phyloP scores from a whole-genome alignment of 2,888 invertebrate species.

The Leptinotarsa juncta region DNA sequence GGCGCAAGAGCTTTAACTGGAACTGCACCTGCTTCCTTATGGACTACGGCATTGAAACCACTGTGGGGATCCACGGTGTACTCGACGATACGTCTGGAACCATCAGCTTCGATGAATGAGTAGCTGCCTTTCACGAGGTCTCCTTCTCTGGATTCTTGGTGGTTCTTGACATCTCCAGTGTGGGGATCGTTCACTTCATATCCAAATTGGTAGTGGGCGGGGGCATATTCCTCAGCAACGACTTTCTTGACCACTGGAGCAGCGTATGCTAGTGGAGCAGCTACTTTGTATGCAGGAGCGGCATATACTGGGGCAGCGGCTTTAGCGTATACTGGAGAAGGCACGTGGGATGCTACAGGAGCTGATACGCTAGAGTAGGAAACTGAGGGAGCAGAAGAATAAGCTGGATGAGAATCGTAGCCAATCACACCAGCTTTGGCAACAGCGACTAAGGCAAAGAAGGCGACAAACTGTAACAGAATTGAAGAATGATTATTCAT shows the following conservation, averaged over 20 bases:
- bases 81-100: slow-evolving; percentile 66
- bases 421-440: slow-evolving; percentile 50
- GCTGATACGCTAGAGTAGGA: slow-evolving; percentile 51
- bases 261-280: slow-evolving; percentile 28
- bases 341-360: slow-evolving; percentile 25
- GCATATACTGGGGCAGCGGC: slow-evolving; percentile 38
- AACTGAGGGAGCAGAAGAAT: slow-evolving; percentile 46
- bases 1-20: slow-evolving; percentile 62
- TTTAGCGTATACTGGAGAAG: slow-evolving; percentile 29
- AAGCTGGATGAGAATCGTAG: slow-evolving; percentile 34
- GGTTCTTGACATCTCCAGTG: slow-evolving; percentile 54
- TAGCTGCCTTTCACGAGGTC: slow-evolving; percentile 67
- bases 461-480: slow-evolving; percentile 52
- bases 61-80: slow-evolving; percentile 68
- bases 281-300: slow-evolving; percentile 45
- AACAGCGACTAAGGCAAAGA: slow-evolving; percentile 53
- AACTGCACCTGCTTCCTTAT: slow-evolving; percentile 61
- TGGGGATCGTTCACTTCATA: slow-evolving; percentile 45
- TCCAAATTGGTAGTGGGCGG: slow-evolving; percentile 41
- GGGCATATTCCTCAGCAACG: slow-evolving; percentile 44
- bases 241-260: slow-evolving; percentile 40
- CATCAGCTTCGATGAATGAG: slow-evolving; percentile 68
- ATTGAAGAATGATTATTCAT: slow-evolving; percentile 13
- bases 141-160: slow-evolving; percentile 66
- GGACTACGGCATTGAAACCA: slow-evolving; percentile 69